phyloP scores from a whole-genome alignment of 2,113 vertebrate genomes.

The Otolemur garnettii region DNA sequence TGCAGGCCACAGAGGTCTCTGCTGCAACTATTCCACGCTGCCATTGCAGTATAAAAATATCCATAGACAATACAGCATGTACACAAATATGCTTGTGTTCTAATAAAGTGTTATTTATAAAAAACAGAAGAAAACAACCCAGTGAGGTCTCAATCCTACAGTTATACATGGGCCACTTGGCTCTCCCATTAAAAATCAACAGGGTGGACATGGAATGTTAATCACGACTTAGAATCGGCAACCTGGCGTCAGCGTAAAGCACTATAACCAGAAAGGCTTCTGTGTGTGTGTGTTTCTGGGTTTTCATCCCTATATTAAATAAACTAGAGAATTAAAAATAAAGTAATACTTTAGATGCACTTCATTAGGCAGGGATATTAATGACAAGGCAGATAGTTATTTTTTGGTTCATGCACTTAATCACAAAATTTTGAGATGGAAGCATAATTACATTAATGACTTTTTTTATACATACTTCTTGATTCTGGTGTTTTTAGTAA shows the following conservation, averaged over 20 bases:
- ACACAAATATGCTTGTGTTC: too few relatives aligned
- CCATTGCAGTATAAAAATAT: too few relatives aligned
- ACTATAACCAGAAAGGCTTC: background rate
- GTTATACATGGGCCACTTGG: background rate
- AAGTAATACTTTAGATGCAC: conserved; percentile 59
- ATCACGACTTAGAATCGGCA: background rate
- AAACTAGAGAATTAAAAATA: conserved; percentile 58
- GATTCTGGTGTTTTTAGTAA: conserved; percentile 45
- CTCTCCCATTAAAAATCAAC: background rate
- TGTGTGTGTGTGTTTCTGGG: background rate
- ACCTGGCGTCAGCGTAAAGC: background rate
- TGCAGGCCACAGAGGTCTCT: too few relatives aligned
- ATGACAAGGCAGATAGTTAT: conserved; percentile 61
- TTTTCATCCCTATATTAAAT: conserved; percentile 42
- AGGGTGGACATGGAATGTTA: background rate
- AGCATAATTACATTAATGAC: conserved; percentile 68
- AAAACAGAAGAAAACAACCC: too few relatives aligned
- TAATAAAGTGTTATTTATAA: too few relatives aligned
- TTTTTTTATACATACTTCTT: conserved; percentile 33
- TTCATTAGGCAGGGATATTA: conserved; percentile 78
- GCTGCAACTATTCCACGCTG: too few relatives aligned
- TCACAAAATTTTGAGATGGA: conserved; percentile 71
- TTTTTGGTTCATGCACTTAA: conserved; percentile 70
- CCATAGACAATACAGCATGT: too few relatives aligned
- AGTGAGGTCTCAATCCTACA: background rate